Evolutionary conservation across 2,888 invertebrate species (phyloP).

Genomic region (Heliconius ethilla): DNA sequence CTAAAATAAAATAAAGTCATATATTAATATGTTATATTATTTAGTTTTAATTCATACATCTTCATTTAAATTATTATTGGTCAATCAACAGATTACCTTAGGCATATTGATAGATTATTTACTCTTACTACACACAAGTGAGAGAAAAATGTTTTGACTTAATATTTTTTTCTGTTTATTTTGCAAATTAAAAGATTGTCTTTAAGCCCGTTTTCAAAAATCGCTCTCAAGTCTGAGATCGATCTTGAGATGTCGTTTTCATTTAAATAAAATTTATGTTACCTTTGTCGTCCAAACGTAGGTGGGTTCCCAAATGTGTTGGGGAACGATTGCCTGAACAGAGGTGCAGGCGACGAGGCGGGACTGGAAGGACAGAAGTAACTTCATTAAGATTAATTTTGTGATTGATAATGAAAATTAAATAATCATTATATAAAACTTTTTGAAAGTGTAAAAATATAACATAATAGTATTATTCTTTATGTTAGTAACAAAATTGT

Average conservation of each 20-base stretch:
- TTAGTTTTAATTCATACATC: no score
- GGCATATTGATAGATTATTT: no score
- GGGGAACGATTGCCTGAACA: conserved; percentile 88
- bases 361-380: conserved; percentile 68
- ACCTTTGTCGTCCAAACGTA: conserved; percentile 75
- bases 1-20: conserved; percentile 55
- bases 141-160: no score
- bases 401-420: neutral
- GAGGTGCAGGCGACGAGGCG: conserved; percentile 84
- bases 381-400: neutral
- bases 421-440: neutral
- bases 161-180: no score
- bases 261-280: conserved; percentile 18
- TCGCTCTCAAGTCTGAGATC: no score
- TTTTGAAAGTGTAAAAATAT: neutral
- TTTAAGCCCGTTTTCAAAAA: no score
- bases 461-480: neutral
- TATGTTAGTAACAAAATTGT: neutral
- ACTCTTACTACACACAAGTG: no score
- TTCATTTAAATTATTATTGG: no score
- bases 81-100: no score
- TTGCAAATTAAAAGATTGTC: no score
- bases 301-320: conserved; percentile 86
- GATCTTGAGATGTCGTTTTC: no score
- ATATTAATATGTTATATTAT: conserved; percentile 23